Evolutionary conservation across 2,888 invertebrate species (phyloP).

Genomic region (Monopis laevigella): DNA sequence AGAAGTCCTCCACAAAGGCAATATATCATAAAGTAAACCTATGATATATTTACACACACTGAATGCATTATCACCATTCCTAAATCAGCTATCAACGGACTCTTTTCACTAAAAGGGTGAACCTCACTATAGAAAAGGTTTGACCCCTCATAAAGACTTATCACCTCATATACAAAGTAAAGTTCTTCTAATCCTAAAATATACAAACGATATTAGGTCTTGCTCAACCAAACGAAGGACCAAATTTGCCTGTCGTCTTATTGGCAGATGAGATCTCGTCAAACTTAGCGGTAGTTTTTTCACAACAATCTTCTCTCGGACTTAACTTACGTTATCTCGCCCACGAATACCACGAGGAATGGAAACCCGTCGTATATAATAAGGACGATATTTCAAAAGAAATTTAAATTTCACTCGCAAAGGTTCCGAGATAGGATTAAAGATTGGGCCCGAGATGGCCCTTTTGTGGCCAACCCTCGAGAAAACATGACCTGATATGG

Average conservation of each 20-base stretch:
- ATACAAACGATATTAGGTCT: conserved; percentile 31
- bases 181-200: conserved; percentile 54
- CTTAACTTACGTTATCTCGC: conserved; percentile 67
- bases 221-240: conserved; percentile 33
- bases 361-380: conserved; percentile 66
- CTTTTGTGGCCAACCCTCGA: conserved; percentile 66
- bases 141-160: conserved; percentile 69
- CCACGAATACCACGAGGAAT: conserved; percentile 62
- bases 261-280: conserved; percentile 51
- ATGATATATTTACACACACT: conserved; percentile 64
- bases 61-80: conserved; percentile 63
- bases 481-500: conserved; percentile 69
- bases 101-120: conserved; percentile 69
- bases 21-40: conserved; percentile 62
- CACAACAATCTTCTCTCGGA: conserved; percentile 66
- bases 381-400: conserved; percentile 68
- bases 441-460: conserved; percentile 66
- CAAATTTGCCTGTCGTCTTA: conserved; percentile 33
- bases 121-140: conserved; percentile 63
- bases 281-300: conserved; percentile 64
- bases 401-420: conserved; percentile 67
- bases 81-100: conserved; percentile 68
- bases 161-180: conserved; percentile 68
- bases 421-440: conserved; percentile 67
- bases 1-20: conserved; percentile 29